Base-by-base conservation (phyloP, 2,888 invertebrate genomes). In the Chalcosyrphus nemorum region DNA sequence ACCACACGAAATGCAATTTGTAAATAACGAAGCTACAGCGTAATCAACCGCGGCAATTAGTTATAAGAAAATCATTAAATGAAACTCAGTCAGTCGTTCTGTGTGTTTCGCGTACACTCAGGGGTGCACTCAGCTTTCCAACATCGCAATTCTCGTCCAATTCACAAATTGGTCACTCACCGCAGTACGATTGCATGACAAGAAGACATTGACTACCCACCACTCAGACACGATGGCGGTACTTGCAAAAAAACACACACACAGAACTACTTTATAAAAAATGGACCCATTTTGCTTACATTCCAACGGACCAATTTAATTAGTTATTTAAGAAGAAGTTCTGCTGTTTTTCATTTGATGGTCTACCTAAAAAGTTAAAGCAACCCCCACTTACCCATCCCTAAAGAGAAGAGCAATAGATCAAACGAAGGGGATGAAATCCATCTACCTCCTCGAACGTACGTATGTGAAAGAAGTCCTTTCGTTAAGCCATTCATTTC, bases 1-100 rank as follows among this genome's bases (percentile, higher is more conserved):
- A 80, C 80, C 80, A 47, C 84, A 84, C 80, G 84, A 80, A 84
- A 70, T 84, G 84, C 84, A 84, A 84, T 84, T 84, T 84, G 84
- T 84, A 80, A 84, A 84, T 84, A 84, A 84, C 80, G 70, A 84
- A 84, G 80, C 80, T 80, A 74, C 68, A 50, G 47, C 57, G 80
- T 56, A 74, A 80, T 80, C 84, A 74, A 70, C 68, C 80, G 72
- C 32, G 57, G 68, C 80, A 84, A 74, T 84, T 84, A 84, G 80
- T 74, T 70, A 75, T 80, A 80, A 84, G 84, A 84, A 84, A 84
- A 84, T 74, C 80, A 84, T 84, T 75, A 59, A 75, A 80, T 74
- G 80, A 29, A 84, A 75, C 70, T 70, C 80, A 70, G 74, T 35
- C 29, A 27, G 7, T 61, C n/a, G 70, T 19, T 50, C 19, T 41